Base-by-base conservation (phyloP, 2,888 invertebrate species). In the Hybos culiciformis region DNA sequence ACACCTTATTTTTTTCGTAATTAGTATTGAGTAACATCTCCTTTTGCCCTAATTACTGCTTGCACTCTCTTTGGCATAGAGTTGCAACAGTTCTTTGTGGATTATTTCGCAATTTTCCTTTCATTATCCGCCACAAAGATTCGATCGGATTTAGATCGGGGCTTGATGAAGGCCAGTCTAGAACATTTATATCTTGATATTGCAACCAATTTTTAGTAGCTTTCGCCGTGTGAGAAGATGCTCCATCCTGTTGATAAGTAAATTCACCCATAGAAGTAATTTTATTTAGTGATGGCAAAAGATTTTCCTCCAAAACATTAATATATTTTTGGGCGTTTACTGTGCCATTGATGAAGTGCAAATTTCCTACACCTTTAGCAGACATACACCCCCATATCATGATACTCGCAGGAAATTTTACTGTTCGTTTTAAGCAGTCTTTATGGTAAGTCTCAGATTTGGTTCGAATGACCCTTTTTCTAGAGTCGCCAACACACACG, bases 311-410 rank as follows among this genome's bases (percentile, higher is more conserved):
- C 18, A 46, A 26, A 23, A 45, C 48, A 5, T 43, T 39, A 12
- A 42, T 15, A 21, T 48, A 48, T 43, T 43, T 42, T 36, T 39
- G 32, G 26, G 47, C 46, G 24, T 48, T 47, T 12, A 45, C 39
- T 5, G 17, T 39, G 15, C 46, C 42, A 11, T 48, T 37, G 39
- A 49, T 33, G 34, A 46, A 48, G 21, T 44, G 42, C 31, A 48
- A 38, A 21, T 44, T 21, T 37, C 44, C 41, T 21, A 45, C 36
- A 15, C 37, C 36, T 43, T 40, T 43, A 43, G 41, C 42, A 36
- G 46, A 48, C 40, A 48, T 45, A 26, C 29, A 48, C n/a, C 37
- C 45, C 46, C 44, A 44, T 21, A 50, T 42, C 46, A 48, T 46
- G 19, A 34, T 24, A 39, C 44, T 46, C 38, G 40, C 42, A 11